Conservation (phyloP, 2,797 vertebrate genomes). For the Sphaeramia orbicularis region DNA sequence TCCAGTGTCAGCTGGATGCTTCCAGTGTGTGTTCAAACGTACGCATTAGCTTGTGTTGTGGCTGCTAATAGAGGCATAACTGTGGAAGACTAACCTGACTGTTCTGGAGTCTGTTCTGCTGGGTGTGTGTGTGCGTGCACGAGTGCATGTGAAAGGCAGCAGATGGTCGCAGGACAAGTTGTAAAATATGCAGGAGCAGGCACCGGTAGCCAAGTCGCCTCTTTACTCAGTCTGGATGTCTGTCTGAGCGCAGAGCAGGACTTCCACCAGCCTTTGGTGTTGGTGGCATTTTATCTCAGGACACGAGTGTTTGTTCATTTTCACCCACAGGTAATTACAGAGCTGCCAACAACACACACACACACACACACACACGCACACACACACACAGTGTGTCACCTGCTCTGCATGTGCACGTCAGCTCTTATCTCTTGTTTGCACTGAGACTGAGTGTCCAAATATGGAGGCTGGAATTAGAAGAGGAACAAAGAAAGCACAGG, state of each 20-base stretch:
- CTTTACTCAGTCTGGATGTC: constrained; percentile 43
- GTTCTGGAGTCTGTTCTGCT: constrained; percentile 17
- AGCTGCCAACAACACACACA: constrained; percentile 5
- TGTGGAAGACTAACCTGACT: constrained; percentile 12
- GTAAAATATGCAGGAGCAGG: constrained; percentile 72
- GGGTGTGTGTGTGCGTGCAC: constrained; percentile 13
- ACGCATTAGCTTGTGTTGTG: background rate
- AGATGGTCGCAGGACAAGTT: constrained; percentile 66
- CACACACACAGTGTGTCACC: no score
- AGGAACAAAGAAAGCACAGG: constrained; percentile 41
- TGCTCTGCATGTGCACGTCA: background rate
- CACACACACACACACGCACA: no score
- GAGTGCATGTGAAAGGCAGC: constrained; percentile 44
- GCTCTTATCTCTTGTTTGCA: constrained; percentile 42
- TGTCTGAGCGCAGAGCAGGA: constrained; percentile 38
- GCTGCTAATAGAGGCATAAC: constrained; percentile 16
- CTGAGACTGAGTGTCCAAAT: constrained; percentile 10
- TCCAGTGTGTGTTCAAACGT: constrained; percentile 15
- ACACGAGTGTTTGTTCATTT: constrained; percentile 19
- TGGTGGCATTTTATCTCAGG: constrained; percentile 21
- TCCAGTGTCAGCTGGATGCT: background rate
- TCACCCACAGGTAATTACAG: constrained; percentile 28
- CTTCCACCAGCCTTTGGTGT: constrained; percentile 10
- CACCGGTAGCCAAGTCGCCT: constrained; percentile 37
- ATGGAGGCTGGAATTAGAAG: constrained; percentile 13